phyloP scores from a whole-genome alignment of 37 sponge, comb jelly and placozoan species.

The Sycon ciliatum region DNA sequence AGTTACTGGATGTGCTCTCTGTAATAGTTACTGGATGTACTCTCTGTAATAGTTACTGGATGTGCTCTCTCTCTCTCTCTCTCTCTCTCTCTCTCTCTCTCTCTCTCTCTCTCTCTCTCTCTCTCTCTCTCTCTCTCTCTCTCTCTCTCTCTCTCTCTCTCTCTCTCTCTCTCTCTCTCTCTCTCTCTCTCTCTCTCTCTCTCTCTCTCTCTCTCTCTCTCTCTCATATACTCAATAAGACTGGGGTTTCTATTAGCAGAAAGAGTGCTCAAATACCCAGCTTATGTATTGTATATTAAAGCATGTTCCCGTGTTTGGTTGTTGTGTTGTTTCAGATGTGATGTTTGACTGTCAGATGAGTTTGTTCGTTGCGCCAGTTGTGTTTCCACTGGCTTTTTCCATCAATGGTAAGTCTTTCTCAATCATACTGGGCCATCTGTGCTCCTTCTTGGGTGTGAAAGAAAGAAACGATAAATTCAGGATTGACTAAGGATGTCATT shows the following conservation, averaged over 20 bases:
- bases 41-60: no score
- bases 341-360: constrained; percentile 16
- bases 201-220: constrained; percentile 16
- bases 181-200: constrained; percentile 6
- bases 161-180: neutral
- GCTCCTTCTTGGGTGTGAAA: no score
- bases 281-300: no score
- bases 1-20: no score
- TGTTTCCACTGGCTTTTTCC: constrained; percentile 19
- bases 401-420: constrained; percentile 12
- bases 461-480: no score
- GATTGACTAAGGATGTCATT: no score
- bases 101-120: constrained; percentile 15
- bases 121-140: neutral
- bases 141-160: neutral
- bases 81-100: constrained; percentile 26
- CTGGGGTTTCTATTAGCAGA: no score
- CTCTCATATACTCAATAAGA: no score
- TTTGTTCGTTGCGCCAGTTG: constrained; percentile 13
- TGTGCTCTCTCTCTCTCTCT: constrained; percentile 69
- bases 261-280: no score
- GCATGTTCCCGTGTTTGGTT: no score
- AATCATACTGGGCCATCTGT: neutral
- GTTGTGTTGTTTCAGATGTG: constrained; percentile 1
- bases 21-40: no score